Conservation (phyloP, 2,888 invertebrate species). For the Thelaira solivaga region DNA sequence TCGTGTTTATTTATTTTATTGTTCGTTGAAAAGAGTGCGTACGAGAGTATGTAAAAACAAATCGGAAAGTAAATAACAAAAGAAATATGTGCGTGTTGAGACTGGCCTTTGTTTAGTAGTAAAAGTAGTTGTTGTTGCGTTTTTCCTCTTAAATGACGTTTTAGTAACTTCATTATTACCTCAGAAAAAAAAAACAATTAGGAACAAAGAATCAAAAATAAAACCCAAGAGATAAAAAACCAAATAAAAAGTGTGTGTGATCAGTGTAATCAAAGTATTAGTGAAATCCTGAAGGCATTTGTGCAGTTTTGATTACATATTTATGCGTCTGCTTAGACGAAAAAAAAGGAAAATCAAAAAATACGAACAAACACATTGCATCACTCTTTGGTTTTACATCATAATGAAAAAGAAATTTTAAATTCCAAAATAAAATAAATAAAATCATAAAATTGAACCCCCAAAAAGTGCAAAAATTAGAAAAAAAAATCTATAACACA, state of each 20-base stretch:
- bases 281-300: slow-evolving; percentile 46
- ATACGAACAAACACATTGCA: neutral
- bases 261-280: slow-evolving; percentile 1
- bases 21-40: neutral
- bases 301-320: slow-evolving; percentile 42
- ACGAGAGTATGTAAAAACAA: neutral
- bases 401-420: neutral
- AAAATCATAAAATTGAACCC: neutral
- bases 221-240: neutral
- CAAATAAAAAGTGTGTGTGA: neutral
- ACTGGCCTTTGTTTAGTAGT: slow-evolving; percentile 33
- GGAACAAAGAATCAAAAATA: neutral
- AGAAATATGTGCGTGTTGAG: slow-evolving; percentile 17
- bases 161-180: slow-evolving; percentile 19
- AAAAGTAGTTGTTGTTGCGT: neutral
- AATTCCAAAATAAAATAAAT: neutral
- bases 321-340: slow-evolving; percentile 48
- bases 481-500: slow-evolving; percentile 8
- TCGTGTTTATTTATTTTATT: neutral
- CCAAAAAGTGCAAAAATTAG: slow-evolving; percentile 21
- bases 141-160: slow-evolving; percentile 27
- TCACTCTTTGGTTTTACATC: neutral
- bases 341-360: neutral
- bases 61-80: neutral
- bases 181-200: neutral